phyloP scores from a whole-genome alignment of 2,888 invertebrate species.

The Philhelius pedissequus region DNA sequence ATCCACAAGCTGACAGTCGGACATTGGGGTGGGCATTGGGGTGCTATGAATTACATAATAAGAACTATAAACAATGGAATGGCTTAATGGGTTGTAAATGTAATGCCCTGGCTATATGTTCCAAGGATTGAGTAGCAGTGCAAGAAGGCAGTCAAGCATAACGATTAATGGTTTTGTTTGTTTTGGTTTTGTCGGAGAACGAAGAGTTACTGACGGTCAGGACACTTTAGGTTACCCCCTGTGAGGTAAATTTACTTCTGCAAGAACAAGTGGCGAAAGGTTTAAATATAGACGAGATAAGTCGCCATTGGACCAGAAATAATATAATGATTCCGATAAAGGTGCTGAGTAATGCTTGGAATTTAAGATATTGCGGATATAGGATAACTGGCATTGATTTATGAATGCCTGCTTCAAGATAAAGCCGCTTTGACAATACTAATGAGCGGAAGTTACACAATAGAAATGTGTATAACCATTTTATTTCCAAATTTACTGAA shows the following conservation, averaged over 20 bases:
- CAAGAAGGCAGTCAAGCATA: slow-evolving; percentile 41
- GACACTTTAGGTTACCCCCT: slow-evolving; percentile 24
- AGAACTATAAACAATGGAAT: slow-evolving; percentile 66
- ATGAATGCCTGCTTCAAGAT: no score
- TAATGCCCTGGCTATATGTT: slow-evolving; percentile 38
- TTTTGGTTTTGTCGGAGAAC: slow-evolving; percentile 35
- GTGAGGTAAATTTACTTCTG: slow-evolving; percentile 37
- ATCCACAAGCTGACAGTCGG: slow-evolving; percentile 41
- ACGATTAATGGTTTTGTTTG: slow-evolving; percentile 37
- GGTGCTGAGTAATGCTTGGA: slow-evolving; percentile 35
- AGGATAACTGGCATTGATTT: slow-evolving; percentile 34
- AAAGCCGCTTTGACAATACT: no score
- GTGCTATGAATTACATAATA: slow-evolving; percentile 59
- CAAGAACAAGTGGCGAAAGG: slow-evolving; percentile 29
- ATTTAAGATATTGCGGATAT: slow-evolving; percentile 25
- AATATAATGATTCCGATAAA: slow-evolving; percentile 54
- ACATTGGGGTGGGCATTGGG: slow-evolving; percentile 15
- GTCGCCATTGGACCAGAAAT: slow-evolving; percentile 50
- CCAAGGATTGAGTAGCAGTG: neutral
- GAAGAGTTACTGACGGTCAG: slow-evolving; percentile 50
- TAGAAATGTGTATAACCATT: no score
- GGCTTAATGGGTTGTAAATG: slow-evolving; percentile 67
- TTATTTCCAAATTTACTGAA: no score
- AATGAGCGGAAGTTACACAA: no score
- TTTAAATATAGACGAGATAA: slow-evolving; percentile 54